Evolutionary conservation across 2,888 invertebrate species (phyloP), one percentile per base, ranked within the genome.

Genomic region (Pollenia griseotomentosa): DNA sequence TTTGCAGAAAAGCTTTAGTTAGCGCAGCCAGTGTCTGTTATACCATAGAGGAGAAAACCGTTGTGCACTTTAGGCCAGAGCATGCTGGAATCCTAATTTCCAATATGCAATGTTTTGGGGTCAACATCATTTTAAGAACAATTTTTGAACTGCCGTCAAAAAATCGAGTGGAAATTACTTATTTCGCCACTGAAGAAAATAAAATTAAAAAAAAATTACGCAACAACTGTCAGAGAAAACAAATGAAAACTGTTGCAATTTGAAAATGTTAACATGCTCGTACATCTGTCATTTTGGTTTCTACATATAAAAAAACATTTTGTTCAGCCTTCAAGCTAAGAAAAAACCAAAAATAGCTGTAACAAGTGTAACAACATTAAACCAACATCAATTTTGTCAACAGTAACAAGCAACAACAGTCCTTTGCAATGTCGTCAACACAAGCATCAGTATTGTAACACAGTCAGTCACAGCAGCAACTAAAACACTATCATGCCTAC

Each of bases 361-460:
- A 66, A 79, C 73, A 78, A 59, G 57, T 84, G 66, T 73, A 79
- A 79, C 61, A 79, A 66, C 73, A 83, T 84, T 66, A 79, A 51
- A 84, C 66, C 79, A 59, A 46, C 73, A 79, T 44, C 42, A 73
- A 59, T 70, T 63, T 70, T 70, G 53, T 70, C 61, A 77, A 61
- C 68, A 55, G 55, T 33, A 77, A 14, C 19, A 65, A 53, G 12
- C 16, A 68, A 44, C 59, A 75, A 57, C 42, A 75, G 8, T 53
- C 14, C 23, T 19, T 3, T 57, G 33, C 66, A 40, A 16, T 55
- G 42, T 66, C 23, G 44, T 71, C 63, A 75, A 55, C 55, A 16
- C 44, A 16, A 44, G 53, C n/a, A 40, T 19, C 74, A 65, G 57
- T 40, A 57, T 42, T 55, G 2, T 57, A 33, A 66, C 33, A 40